Conservation (phyloP, 2,113 vertebrate genomes). For the Peromyscus maniculatus region DNA sequence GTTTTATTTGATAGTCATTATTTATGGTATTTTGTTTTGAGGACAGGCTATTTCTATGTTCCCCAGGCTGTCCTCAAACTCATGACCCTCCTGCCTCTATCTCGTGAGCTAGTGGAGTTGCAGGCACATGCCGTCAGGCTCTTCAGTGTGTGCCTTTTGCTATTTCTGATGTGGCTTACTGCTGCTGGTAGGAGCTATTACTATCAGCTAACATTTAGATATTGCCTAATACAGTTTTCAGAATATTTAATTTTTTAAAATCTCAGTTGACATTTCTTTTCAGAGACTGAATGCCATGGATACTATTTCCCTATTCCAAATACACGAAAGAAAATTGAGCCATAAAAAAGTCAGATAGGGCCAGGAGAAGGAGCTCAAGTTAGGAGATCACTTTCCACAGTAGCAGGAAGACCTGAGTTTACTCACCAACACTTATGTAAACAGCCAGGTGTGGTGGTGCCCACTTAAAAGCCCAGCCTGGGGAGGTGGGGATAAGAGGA, state of each 20-base stretch:
- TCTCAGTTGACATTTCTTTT: constrained; percentile 1
- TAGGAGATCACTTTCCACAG: no score
- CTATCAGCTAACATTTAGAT: neutral
- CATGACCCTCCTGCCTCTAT: neutral
- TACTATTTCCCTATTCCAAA: neutral
- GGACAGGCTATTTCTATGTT: neutral
- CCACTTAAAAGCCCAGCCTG: neutral
- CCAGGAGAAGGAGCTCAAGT: neutral
- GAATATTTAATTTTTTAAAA: constrained; percentile 14
- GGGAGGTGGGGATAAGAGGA: no score
- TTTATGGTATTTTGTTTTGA: neutral
- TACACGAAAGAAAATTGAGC: neutral
- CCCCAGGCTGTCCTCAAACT: neutral
- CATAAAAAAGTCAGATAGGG: neutral
- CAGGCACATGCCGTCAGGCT: neutral
- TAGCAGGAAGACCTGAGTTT: neutral
- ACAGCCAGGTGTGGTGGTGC: neutral
- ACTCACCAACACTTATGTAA: neutral
- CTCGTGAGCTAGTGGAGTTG: neutral
- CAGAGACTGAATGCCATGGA: neutral
- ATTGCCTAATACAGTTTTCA: neutral
- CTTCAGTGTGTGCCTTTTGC: neutral
- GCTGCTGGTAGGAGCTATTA: neutral
- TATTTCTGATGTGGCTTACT: no score
- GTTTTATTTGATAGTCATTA: no score